phyloP scores from a whole-genome alignment of 2,888 invertebrate genomes.

The Synanthedon myopaeformis region DNA sequence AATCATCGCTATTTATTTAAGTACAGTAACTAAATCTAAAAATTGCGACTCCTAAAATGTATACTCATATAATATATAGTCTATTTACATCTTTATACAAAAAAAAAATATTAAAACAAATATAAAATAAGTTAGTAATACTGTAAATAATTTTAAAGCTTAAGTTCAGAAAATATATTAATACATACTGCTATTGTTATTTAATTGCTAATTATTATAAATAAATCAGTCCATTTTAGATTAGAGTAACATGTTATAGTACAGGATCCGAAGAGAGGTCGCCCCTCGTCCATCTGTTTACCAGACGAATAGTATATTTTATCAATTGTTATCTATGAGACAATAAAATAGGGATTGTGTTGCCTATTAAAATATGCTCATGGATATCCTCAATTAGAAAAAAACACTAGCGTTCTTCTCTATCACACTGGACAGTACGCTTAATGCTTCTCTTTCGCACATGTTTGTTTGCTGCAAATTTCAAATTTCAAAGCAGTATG shows the following conservation, averaged over 20 bases:
- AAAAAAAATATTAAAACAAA: constrained; percentile 32
- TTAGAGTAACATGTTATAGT: neutral
- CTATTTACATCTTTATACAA: constrained; percentile 62
- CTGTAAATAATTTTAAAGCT: constrained; percentile 67
- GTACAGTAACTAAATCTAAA: neutral
- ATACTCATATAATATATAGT: constrained; percentile 16
- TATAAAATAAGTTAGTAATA: constrained; percentile 66
- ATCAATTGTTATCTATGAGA: too few species aligned
- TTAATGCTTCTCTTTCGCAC: too few species aligned
- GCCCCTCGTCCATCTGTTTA: too few species aligned
- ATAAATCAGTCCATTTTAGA: constrained; percentile 39
- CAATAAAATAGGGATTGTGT: too few species aligned
- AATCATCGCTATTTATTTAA: neutral
- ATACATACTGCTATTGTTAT: constrained; percentile 1
- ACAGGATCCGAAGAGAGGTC: too few species aligned
- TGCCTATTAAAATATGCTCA: too few species aligned
- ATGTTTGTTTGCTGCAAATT: too few species aligned
- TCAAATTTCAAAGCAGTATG: too few species aligned
- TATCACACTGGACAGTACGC: too few species aligned
- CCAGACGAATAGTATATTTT: too few species aligned
- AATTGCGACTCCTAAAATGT: neutral
- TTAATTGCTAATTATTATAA: constrained; percentile 16
- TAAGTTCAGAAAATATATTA: constrained; percentile 30
- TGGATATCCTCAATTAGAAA: too few species aligned
- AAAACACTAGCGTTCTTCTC: too few species aligned